Conservation (phyloP, 2,113 vertebrate species). For the Centropus bengalensis region DNA sequence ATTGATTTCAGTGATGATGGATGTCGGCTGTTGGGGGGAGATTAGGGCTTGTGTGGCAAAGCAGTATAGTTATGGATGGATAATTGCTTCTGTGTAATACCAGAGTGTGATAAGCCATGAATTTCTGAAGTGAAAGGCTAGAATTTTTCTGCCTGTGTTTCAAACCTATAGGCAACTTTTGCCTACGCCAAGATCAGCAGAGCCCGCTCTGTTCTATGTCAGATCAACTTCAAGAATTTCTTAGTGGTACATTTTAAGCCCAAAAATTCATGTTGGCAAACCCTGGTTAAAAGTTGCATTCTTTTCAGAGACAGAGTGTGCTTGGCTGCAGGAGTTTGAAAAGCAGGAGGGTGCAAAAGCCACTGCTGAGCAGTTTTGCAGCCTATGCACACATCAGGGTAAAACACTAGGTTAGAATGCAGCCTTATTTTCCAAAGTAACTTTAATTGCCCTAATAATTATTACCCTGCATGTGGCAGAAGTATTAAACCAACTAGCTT, state of each 20-base stretch:
- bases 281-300: background rate
- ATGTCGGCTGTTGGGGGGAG: background rate
- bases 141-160: background rate
- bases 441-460: background rate
- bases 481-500: background rate
- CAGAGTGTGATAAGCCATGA: background rate
- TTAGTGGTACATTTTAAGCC: background rate
- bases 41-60: background rate
- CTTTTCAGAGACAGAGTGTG: background rate
- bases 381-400: background rate
- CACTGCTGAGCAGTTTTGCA: background rate
- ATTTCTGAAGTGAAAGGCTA: background rate
- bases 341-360: background rate
- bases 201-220: background rate
- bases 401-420: background rate
- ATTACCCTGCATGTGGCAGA: background rate
- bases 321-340: background rate
- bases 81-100: background rate
- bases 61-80: background rate
- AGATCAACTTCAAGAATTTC: background rate
- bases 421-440: background rate
- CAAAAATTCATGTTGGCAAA: background rate
- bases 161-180: background rate
- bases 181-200: fast-evolving
- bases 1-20: background rate